Percentiles rank a stretch among this genome's conserved stretches.
These are phyloP conservation scores for Scylla paramamosain DNA, from an alignment of 1,140 invertebrate species.

Conservation along the genomic window DNA sequence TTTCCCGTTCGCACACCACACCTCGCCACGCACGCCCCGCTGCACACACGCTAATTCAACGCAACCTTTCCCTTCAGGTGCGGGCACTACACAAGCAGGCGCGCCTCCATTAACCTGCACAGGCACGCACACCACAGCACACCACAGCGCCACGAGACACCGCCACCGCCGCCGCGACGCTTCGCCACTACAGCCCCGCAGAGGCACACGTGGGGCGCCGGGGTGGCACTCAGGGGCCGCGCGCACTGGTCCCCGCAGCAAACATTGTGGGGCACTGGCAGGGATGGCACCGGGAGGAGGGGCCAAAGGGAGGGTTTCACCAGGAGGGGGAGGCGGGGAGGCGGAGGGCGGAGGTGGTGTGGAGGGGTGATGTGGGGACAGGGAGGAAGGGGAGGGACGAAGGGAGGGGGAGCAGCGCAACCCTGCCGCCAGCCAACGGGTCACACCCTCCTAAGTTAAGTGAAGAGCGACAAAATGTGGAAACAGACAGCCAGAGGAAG, in stretches of 20 bases:
- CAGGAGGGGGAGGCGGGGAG: background rate
- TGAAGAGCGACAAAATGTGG: slow-evolving; percentile 9
- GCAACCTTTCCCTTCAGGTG: background rate
- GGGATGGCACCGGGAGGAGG: background rate
- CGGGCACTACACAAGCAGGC: background rate
- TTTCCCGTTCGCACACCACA: background rate
- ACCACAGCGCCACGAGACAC: background rate
- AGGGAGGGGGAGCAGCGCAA: background rate
- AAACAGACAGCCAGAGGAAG: background rate
- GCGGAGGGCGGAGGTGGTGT: slow-evolving; percentile 1
- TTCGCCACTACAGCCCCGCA: slow-evolving; percentile 40
- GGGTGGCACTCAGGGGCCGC: slow-evolving; percentile 56
- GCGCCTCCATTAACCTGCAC: background rate
- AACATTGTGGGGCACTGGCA: slow-evolving; percentile 68
- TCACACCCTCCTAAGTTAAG: background rate
- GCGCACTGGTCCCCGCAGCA: slow-evolving; percentile 66
- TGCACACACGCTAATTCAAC: background rate
- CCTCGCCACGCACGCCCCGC: background rate
- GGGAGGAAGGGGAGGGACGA: background rate
- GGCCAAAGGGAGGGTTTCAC: background rate
- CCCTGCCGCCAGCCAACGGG: background rate
- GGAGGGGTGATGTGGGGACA: background rate
- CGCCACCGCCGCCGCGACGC: background rate
- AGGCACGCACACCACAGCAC: background rate
- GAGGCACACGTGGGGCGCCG: slow-evolving; percentile 57